Conservation (phyloP, 1,140 invertebrate species). For the Aculops lycopersici region DNA sequence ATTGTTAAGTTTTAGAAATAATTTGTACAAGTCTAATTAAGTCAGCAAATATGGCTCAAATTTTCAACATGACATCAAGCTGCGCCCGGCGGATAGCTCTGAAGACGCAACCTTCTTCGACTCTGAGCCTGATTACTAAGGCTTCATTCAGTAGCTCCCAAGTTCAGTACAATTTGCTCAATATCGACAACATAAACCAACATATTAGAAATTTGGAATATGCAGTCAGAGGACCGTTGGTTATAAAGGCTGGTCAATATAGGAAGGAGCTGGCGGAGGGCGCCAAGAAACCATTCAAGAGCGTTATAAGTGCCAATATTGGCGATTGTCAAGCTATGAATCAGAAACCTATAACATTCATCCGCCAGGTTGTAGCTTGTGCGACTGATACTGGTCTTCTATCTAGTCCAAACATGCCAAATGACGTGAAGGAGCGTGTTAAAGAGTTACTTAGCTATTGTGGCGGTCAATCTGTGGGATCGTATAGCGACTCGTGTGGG, state of each 20-base stretch:
- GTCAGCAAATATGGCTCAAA: too few relatives aligned
- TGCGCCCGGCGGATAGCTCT: too few relatives aligned
- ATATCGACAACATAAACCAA: slow-evolving; percentile 69
- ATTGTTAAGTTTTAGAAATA: too few relatives aligned
- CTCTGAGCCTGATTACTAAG: too few relatives aligned
- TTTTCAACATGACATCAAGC: too few relatives aligned
- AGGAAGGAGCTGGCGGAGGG: slow-evolving; percentile 30
- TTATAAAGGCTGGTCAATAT: slow-evolving; percentile 31
- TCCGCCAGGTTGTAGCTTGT: slow-evolving; percentile 18
- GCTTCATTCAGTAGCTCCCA: too few relatives aligned
- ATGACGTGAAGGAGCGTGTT: slow-evolving; percentile 51
- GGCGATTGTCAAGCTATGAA: slow-evolving; percentile 96
- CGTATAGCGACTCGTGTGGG: slow-evolving; percentile 65
- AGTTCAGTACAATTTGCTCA: too few relatives aligned
- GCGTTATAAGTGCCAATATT: slow-evolving; percentile 90
- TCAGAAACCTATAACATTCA: slow-evolving; percentile 57
- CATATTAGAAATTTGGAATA: slow-evolving; percentile 78
- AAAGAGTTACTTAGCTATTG: slow-evolving; percentile 37
- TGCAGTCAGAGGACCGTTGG: slow-evolving; percentile 63
- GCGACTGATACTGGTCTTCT: neutral
- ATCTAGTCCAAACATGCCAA: slow-evolving; percentile 21
- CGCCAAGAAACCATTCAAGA: slow-evolving; percentile 51
- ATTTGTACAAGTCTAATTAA: too few relatives aligned
- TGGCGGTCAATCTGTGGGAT: slow-evolving; percentile 38
- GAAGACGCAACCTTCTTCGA: too few relatives aligned